Evolutionary conservation across 2,113 vertebrate genomes (phyloP).

Genomic region (Tragulus kanchil): DNA sequence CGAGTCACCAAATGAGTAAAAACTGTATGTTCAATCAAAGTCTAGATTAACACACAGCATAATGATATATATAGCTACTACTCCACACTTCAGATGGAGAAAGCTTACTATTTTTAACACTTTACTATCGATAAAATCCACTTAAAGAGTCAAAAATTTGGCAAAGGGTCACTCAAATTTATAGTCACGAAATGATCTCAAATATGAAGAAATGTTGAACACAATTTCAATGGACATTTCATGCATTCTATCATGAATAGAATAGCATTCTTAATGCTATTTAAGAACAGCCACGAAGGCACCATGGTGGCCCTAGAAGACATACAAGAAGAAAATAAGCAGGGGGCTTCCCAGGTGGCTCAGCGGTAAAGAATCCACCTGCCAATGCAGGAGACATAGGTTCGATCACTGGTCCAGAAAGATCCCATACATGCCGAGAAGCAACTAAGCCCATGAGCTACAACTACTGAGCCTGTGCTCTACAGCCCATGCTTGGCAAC

Average conservation of each 20-base stretch:
- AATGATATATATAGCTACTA: fast-evolving
- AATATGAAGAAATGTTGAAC: not conserved
- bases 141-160: not conserved
- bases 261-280: too few relatives aligned
- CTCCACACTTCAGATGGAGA: not conserved
- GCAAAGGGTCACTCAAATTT: not conserved
- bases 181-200: not conserved
- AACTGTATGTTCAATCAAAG: not conserved
- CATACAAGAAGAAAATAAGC: not conserved
- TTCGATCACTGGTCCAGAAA: too few relatives aligned
- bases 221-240: not conserved
- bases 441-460: too few relatives aligned
- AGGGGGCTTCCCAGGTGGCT: too few relatives aligned
- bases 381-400: too few relatives aligned
- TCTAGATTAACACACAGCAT: not conserved
- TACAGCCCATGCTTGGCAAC: too few relatives aligned
- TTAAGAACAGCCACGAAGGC: fast-evolving
- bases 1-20: not conserved
- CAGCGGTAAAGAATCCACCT: too few relatives aligned
- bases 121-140: not conserved
- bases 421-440: too few relatives aligned
- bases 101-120: not conserved
- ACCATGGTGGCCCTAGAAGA: not conserved
- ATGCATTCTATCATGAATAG: not conserved
- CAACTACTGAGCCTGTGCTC: too few relatives aligned